These are phyloP conservation scores for Gorsachius magnificus DNA, from an alignment of 2,797 vertebrate species.

Conservation along the genomic window DNA sequence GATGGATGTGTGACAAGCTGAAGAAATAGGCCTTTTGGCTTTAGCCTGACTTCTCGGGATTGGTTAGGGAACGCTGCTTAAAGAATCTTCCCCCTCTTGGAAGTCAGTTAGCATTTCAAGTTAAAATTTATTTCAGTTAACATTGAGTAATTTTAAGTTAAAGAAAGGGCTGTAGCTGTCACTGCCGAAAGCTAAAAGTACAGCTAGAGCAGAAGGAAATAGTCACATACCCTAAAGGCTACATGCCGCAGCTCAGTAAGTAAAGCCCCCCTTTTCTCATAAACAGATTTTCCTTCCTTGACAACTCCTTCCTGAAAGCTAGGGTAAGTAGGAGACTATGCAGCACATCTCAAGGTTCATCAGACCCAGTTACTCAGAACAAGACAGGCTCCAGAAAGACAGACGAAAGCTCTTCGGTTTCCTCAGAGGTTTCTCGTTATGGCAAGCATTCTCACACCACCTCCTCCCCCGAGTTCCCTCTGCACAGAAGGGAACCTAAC, in stretches of 20 bases:
- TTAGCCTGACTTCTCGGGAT: neutral
- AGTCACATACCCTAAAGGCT: neutral
- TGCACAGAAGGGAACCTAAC: neutral
- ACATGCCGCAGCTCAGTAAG: neutral
- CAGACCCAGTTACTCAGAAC: neutral
- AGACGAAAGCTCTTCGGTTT: neutral
- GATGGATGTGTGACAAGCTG: neutral
- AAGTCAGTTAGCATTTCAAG: neutral
- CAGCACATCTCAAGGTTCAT: neutral
- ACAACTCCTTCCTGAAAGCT: neutral
- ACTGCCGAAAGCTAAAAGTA: neutral
- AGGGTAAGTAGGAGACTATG: neutral
- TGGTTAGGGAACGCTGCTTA: neutral
- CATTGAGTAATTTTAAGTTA: neutral
- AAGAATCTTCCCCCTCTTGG: neutral
- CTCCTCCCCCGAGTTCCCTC: neutral
- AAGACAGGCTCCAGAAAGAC: neutral
- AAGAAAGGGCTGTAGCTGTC: neutral
- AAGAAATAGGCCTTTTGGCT: neutral
- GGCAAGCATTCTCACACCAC: neutral
- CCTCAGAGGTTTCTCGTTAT: neutral
- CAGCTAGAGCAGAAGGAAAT: neutral
- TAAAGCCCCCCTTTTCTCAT: neutral
- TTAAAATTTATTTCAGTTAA: neutral
- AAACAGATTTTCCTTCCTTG: neutral